Evolutionary conservation across 2,113 vertebrate species (phyloP).

Genomic region (Engystomops pustulosus): DNA sequence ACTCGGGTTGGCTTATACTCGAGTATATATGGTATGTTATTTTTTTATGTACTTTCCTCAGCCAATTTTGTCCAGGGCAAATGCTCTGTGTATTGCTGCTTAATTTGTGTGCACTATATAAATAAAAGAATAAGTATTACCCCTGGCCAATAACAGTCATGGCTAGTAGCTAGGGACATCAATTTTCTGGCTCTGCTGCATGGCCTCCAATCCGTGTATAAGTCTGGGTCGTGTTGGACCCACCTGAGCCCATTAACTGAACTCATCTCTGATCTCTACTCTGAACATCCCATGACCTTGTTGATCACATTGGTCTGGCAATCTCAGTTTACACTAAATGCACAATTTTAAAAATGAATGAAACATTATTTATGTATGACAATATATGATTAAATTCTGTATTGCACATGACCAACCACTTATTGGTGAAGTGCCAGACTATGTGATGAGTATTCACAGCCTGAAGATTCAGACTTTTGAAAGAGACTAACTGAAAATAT

Average conservation of each 20-base stretch:
- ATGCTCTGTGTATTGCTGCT: no score
- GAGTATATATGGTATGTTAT: no score
- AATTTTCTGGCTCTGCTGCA: no score
- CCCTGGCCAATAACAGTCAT: no score
- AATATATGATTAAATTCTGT: constrained; percentile 1
- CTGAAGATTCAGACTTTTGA: not conserved
- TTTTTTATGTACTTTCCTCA: no score
- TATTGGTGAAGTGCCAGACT: not conserved
- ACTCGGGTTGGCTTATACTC: no score
- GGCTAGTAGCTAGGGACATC: no score
- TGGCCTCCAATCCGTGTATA: no score
- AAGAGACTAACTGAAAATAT: not conserved
- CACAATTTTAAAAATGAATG: not conserved
- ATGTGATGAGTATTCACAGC: not conserved
- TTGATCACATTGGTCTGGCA: not conserved
- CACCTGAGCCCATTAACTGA: not conserved
- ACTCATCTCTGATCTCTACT: not conserved
- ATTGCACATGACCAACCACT: not conserved
- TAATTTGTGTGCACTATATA: no score
- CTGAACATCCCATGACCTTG: not conserved
- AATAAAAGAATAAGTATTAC: no score
- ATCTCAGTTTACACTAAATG: not conserved
- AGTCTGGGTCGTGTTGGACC: no score
- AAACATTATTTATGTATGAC: not conserved
- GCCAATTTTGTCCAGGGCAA: no score